Base-by-base conservation (phyloP, 2,113 vertebrate species). In the Paedocypris sp. region DNA sequence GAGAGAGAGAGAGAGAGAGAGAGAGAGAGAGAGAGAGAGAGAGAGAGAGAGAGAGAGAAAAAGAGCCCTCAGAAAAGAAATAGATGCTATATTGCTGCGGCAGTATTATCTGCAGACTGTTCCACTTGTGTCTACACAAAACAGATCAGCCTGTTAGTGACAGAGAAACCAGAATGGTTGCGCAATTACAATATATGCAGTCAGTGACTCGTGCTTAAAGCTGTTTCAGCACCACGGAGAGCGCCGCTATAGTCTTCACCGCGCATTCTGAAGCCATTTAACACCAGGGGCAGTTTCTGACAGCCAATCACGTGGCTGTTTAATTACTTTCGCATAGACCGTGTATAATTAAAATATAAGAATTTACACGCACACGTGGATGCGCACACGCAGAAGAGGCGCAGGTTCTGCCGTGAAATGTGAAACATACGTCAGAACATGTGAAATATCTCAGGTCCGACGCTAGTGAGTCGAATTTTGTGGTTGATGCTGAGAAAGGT, bases 191-290 rank as follows among this genome's bases (percentile, higher is more conserved):
- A 29, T 13, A 19, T 7, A 43, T 36, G 18, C 22, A 9, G 25
- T 8, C 15, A 11, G 38, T 33, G 49, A 45, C 18, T n/a, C n/a
- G n/a, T 15, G 19, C 9, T n/a, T 1, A 26, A 6, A n/a, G 18
- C 23, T 22, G 32, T 48, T 47, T 57, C 58, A 62, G 68, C 20
- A 70, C 63, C 63, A 43, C 12, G 59, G 63, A 62, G 28, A 70
- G 58, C 11, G 22, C 11, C 38, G 19, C 13, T 8, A 11, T 48
- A 42, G 13, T 45, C n/a, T 26, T 18, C 49, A 32, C n/a, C n/a
- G 35, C 54, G 50, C 43, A 48, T 39, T 41, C 6, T n/a, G 50
- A 19, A 41, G 26, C 20, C 3, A 16, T 32, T 54, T 70, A 66
- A 63, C 51, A 70, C 63, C 45, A 36, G 35, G 46, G 62, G 53